A percentile compares a stretch with the other conserved stretches of the same genome.
These are phyloP conservation scores for Hemicentrotus pulcherrimus DNA, from an alignment of 35 echinoderm and acorn worm species.

Conservation along the genomic window DNA sequence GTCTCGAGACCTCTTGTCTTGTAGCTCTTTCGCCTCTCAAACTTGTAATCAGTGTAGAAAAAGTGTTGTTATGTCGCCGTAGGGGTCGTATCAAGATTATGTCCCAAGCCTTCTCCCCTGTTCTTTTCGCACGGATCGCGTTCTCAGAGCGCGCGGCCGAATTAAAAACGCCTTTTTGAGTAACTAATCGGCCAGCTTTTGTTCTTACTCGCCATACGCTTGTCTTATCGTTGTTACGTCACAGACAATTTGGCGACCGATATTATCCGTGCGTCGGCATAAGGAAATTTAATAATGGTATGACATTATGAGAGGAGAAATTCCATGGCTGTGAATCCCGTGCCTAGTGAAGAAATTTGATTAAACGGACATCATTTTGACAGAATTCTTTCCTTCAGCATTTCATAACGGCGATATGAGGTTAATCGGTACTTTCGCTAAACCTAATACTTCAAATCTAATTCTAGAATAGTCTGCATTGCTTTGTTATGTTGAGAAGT, in stretches of 20 bases:
- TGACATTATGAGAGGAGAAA: neutral
- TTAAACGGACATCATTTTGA: neutral
- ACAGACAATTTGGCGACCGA: neutral
- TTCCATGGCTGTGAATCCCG: neutral
- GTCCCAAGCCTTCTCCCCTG: neutral
- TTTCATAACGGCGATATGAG: neutral
- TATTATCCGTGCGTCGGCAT: neutral
- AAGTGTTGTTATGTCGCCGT: slow-evolving; percentile 35
- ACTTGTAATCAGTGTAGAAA: neutral
- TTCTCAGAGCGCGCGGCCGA: neutral
- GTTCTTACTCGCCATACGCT: neutral
- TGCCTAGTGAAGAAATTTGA: neutral
- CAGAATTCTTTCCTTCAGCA: neutral
- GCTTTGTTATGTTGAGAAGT: neutral
- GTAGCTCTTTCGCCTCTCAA: slow-evolving; percentile 15
- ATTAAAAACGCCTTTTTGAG: neutral
- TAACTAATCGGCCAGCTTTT: neutral
- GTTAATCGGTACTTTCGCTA: neutral
- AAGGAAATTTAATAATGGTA: neutral
- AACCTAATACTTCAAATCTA: neutral
- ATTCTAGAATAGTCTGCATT: neutral
- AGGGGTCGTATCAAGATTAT: neutral
- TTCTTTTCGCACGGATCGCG: neutral
- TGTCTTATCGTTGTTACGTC: slow-evolving; percentile 7
- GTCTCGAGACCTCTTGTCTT: neutral